Base-by-base conservation (phyloP, 2,888 invertebrate species). In the Fissipunctia ypsillon region DNA sequence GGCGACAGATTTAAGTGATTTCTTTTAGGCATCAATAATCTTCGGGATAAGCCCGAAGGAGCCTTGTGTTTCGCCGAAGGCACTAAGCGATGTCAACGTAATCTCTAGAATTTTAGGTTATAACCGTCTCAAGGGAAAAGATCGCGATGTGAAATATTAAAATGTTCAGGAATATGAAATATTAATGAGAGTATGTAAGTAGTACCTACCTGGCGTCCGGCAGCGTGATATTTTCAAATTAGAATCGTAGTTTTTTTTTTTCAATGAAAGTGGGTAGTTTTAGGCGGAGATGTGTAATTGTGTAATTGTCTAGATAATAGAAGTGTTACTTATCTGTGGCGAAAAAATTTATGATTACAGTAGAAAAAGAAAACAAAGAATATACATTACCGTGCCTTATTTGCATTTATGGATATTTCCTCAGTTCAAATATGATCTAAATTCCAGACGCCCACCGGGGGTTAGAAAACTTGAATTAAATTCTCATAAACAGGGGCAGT, bases 81-180 rank as follows among this genome's bases (percentile, higher is more conserved):
- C 50, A 25, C 28, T 64, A n/a, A 71, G 41, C 45, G 61, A 50
- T 69, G 66, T 78, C 80, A 80, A 66, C 69, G 80, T 5, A 68
- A 61, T 73, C 22, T 14, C 45, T 19, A 50, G 38, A 73, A 69
- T 63, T 57, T 69, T 48, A 66, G 60, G 41, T 28, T 65, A 69
- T 50, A 43, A 43, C n/a, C 31, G 65, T 69, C 73, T 78, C 79
- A 16, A 25, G 57, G 79, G 69, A 73, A 69, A 43, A 43, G 45
- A 69, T 57, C 41, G 43, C 25, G 48, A 52, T 19, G 38, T 50
- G 7, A 69, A 73, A 73, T 83, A 79, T 73, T 69, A 73, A 78
- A 83, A 69, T 67, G n/a, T 69, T 73, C n/a, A 25, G 12, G 38
- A 63, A 73, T 63, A 63, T 73, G 54, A 80, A 63, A 64, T 59